Evolutionary conservation across 2,797 vertebrate species (phyloP), one percentile per base, ranked within the genome.

Genomic region (Myotis vivesi): DNA sequence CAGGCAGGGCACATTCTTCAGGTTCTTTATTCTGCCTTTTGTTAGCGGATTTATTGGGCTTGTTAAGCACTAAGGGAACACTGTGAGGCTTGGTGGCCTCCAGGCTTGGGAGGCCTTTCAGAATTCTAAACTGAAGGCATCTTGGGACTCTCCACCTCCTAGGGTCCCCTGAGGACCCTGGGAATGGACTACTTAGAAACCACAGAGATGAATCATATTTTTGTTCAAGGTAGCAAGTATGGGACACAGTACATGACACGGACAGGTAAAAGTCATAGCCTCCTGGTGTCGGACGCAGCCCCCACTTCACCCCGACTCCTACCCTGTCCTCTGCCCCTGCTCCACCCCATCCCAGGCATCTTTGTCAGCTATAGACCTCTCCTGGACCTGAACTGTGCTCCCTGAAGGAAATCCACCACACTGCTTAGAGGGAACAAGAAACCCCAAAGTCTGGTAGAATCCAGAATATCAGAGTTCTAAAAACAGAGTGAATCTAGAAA

Each of bases 21-120:
- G 81, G 28, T 51, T 71, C 73, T 95, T 96, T 86, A 75, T 95
- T 96, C 53, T 12, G 2, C 16, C 69, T 62, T 88, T 96, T 86
- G 68, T 93, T 41, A 75, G 51, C 7, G 51, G 77, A 80, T 92
- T 91, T 92, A 33, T 75, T 77, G 49, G 71, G 36, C 64, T 96
- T 88, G 73, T 88, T 94, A 92, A 71, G 76, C 28, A 66, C 62
- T 16, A 33, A 91, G 71, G 82, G 80, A 92, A 91, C 23, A 38
- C 75, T 73, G 59, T 28, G 79, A 71, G 69, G 16, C 57, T 66
- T 44, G 23, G 66, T 91, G 72, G 72, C 83, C 75, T 91, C 92
- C 9, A 10, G 20, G 69, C 73, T 41, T 38, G 16, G 53, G 68
- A 30, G 94, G 38, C 64, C 51, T 33, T 95, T 86, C 17, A 19